A percentile compares a stretch with the other conserved stretches of the same genome.
phyloP scores from a whole-genome alignment of 2,113 vertebrate species.

The Myrmophylax atrothorax region DNA sequence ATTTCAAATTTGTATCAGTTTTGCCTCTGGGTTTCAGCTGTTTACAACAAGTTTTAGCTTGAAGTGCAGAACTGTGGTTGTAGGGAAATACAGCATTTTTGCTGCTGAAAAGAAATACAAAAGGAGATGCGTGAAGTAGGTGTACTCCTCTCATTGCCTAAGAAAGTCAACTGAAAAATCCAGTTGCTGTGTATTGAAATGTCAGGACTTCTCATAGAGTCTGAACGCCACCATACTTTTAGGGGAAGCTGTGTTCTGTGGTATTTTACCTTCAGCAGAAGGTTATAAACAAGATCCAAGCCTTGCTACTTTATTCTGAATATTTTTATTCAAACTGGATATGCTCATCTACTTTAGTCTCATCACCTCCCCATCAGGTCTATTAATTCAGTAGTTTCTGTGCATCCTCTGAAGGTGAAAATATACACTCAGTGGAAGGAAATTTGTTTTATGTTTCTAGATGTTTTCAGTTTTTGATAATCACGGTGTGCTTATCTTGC shows the following conservation, averaged over 20 bases:
- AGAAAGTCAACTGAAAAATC: slow-evolving; percentile 23
- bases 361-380: not conserved
- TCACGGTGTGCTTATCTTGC: not conserved
- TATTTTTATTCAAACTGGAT: not conserved
- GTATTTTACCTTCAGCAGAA: slow-evolving; percentile 27
- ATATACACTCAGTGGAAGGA: not conserved
- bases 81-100: slow-evolving; percentile 34
- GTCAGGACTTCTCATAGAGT: slow-evolving; percentile 23
- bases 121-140: not conserved
- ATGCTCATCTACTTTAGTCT: not conserved
- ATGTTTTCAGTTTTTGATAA: not conserved
- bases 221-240: slow-evolving; percentile 28
- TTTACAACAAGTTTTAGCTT: slow-evolving; percentile 44
- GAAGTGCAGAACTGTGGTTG: slow-evolving; percentile 37
- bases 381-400: not conserved
- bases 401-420: not conserved
- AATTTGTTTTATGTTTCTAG: not conserved
- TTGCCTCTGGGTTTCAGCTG: slow-evolving; percentile 51
- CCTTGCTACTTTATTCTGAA: not conserved
- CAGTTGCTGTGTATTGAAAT: not conserved
- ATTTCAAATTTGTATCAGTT: slow-evolving; percentile 1
- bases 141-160: not conserved
- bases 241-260: not conserved
- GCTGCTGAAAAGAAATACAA: slow-evolving; percentile 15
- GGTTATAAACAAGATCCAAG: not conserved